Evolutionary conservation across 2,113 vertebrate genomes (phyloP).

Genomic region (Gymnarchus niloticus): DNA sequence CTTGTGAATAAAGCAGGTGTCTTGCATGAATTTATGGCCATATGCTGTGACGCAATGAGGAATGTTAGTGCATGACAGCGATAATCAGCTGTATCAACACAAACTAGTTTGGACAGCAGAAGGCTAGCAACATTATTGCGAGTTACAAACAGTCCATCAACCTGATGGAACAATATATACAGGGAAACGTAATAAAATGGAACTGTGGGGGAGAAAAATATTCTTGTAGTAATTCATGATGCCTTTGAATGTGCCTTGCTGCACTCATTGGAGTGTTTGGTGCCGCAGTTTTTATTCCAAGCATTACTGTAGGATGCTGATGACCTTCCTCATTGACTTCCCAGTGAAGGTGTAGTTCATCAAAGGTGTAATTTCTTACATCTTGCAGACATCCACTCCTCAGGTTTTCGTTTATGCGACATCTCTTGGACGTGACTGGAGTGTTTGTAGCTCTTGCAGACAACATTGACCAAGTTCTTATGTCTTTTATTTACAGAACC

Average conservation of each 20-base stretch:
- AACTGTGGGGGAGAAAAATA: no score
- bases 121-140: not conserved
- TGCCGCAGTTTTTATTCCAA: not conserved
- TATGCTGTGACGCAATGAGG: not conserved
- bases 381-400: not conserved
- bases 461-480: slow-evolving; percentile 16
- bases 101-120: not conserved
- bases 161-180: not conserved
- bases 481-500: slow-evolving; percentile 3
- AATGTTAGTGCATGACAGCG: not conserved
- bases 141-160: not conserved
- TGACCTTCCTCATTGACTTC: not conserved
- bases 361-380: not conserved
- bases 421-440: not conserved
- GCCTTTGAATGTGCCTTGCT: not conserved
- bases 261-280: not conserved
- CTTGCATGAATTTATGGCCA: not conserved
- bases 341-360: not conserved
- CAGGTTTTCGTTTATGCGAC: not conserved
- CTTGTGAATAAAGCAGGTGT: not conserved
- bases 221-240: not conserved
- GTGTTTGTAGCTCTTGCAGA: not conserved
- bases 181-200: not conserved
- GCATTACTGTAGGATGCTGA: not conserved
- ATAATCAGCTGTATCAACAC: not conserved